These are phyloP conservation scores for Tragulus kanchil DNA, from an alignment of 2,113 vertebrate genomes.

Conservation along the genomic window DNA sequence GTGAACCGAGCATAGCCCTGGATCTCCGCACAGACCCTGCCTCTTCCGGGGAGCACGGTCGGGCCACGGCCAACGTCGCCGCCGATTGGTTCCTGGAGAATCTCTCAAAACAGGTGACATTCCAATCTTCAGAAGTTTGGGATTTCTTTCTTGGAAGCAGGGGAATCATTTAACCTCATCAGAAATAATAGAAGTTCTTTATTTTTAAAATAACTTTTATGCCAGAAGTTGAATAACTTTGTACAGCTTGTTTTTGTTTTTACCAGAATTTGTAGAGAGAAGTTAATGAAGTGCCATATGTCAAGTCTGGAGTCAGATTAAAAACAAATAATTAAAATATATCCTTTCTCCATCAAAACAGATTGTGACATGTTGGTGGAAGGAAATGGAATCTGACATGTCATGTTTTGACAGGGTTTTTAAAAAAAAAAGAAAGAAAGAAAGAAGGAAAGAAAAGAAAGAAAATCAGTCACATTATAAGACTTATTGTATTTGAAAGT, in stretches of 20 bases:
- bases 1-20: neutral
- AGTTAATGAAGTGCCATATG: conserved; percentile 84
- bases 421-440: no score
- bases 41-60: neutral
- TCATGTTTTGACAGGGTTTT: conserved; percentile 79
- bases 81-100: neutral
- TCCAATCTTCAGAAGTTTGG: neutral
- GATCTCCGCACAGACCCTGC: neutral
- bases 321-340: conserved; percentile 88
- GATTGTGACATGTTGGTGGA: conserved; percentile 82
- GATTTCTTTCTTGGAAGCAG: neutral
- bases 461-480: conserved; percentile 71
- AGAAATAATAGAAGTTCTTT: conserved; percentile 61
- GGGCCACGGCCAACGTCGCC: neutral
- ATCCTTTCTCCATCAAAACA: conserved; percentile 84
- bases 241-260: conserved; percentile 82
- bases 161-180: conserved; percentile 58
- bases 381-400: conserved; percentile 82
- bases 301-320: conserved; percentile 85
- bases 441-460: neutral
- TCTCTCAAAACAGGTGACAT: neutral
- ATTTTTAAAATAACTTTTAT: conserved; percentile 75
- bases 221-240: conserved; percentile 77
- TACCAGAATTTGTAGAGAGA: conserved; percentile 79
- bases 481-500: conserved; percentile 69